A percentile compares a stretch with the other conserved stretches of the same genome.
Conservation (phyloP, 2,888 invertebrate genomes). For the Diaperis boleti region DNA sequence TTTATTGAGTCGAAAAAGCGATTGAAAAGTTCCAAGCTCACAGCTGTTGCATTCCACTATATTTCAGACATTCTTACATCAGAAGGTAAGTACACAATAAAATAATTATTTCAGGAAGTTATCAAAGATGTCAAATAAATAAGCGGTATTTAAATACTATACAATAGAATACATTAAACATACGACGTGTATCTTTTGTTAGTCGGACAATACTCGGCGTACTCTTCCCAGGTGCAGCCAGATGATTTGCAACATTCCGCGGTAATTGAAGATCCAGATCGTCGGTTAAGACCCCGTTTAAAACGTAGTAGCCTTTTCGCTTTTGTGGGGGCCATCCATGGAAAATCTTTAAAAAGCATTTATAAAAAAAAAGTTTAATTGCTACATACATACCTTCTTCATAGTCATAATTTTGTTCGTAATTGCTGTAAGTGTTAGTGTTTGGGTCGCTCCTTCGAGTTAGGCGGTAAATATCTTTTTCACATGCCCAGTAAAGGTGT, state of each 20-base stretch:
- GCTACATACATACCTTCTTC: conserved; percentile 39
- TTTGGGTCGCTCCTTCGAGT: conserved; percentile 64
- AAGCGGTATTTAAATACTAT: conserved; percentile 8
- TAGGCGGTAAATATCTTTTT: conserved; percentile 73
- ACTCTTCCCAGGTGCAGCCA: conserved; percentile 75
- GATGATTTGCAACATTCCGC: conserved; percentile 72
- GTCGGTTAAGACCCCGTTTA: conserved; percentile 58
- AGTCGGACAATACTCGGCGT: conserved; percentile 74
- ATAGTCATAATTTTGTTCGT: conserved; percentile 42
- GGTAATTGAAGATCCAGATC: conserved; percentile 67
- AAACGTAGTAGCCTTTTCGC: conserved; percentile 60
- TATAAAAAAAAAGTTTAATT: background rate
- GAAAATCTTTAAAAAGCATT: conserved; percentile 27
- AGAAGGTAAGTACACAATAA: conserved; percentile 18
- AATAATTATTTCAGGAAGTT: conserved; percentile 1
- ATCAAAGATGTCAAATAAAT: conserved; percentile 1
- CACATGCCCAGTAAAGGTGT: conserved; percentile 73
- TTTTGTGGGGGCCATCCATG: conserved; percentile 63
- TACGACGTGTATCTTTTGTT: conserved; percentile 66
- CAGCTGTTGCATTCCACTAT: conserved; percentile 35
- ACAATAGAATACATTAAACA: conserved; percentile 40
- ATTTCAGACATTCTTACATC: conserved; percentile 31
- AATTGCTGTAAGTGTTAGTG: conserved; percentile 30
- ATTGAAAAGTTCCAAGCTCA: background rate
- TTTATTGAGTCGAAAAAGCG: conserved; percentile 4